Evolutionary conservation across 2,797 vertebrate species (phyloP).

Genomic region (Peromyscus aztecus): DNA sequence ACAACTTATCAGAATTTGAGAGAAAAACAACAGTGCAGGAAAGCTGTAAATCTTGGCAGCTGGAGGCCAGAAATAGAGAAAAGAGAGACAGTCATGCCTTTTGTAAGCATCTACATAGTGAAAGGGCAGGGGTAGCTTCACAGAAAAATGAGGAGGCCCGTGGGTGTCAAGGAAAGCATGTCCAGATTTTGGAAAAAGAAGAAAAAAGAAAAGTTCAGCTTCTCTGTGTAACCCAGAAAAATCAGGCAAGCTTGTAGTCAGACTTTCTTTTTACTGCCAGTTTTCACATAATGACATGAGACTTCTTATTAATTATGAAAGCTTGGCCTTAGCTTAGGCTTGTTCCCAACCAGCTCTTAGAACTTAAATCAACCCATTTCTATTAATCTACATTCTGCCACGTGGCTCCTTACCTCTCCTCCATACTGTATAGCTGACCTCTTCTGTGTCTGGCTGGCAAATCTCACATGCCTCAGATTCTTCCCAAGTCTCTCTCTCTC

Average conservation of each 20-base stretch:
- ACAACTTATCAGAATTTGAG: background rate
- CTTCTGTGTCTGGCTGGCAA: background rate
- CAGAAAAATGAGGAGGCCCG: background rate
- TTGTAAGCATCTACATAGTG: background rate
- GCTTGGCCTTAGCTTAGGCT: background rate
- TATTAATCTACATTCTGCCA: background rate
- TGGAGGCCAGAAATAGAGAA: background rate
- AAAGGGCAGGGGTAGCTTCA: background rate
- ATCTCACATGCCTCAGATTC: background rate
- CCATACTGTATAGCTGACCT: background rate
- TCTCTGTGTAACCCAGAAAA: background rate
- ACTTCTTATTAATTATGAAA: background rate
- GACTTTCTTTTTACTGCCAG: background rate
- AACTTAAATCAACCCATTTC: background rate
- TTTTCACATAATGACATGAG: background rate
- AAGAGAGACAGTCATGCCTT: background rate
- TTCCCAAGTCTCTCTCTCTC: background rate
- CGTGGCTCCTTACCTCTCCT: background rate
- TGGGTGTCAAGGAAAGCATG: background rate
- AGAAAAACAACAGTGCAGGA: background rate
- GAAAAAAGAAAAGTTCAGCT: background rate
- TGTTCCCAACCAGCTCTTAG: background rate
- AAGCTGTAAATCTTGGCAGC: background rate
- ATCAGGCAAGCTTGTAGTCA: background rate
- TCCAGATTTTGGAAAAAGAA: background rate